These are phyloP conservation scores for Andrena bicolor DNA, from an alignment of 2,888 invertebrate species.

Conservation along the genomic window DNA sequence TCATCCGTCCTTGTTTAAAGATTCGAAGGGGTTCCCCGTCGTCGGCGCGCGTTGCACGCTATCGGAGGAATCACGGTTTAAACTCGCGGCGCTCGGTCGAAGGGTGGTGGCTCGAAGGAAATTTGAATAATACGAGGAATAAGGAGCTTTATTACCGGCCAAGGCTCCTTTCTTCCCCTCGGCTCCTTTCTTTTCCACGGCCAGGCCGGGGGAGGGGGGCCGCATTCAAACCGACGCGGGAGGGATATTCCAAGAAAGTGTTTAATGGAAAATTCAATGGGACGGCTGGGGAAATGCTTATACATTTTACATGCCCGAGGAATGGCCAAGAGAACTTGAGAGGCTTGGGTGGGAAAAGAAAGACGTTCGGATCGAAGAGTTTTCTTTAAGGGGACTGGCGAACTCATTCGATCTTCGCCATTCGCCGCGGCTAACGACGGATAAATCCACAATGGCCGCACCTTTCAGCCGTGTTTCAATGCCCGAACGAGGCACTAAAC, in stretches of 20 bases:
- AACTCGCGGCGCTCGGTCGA: neutral
- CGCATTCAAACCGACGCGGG: conserved; percentile 26
- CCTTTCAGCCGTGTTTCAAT: neutral
- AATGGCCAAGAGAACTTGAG: conserved; percentile 2
- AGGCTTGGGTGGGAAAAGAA: neutral
- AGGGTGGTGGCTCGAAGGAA: neutral
- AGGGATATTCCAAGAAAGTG: conserved; percentile 28
- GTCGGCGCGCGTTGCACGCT: neutral
- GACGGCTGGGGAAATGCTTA: conserved; percentile 33
- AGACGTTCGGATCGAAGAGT: conserved; percentile 30
- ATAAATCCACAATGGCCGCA: conserved; percentile 22
- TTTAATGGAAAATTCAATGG: conserved; percentile 57
- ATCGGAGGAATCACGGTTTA: conserved; percentile 25
- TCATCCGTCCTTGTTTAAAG: conserved; percentile 11
- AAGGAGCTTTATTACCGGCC: conserved; percentile 52
- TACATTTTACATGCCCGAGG: conserved; percentile 46
- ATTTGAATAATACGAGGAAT: conserved; percentile 49
- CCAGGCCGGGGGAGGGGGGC: neutral
- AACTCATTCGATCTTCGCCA: neutral
- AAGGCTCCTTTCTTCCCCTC: neutral
- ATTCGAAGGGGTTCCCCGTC: conserved; percentile 12
- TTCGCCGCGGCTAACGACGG: neutral
- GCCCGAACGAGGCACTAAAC: conserved; percentile 1
- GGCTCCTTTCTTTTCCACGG: too few relatives aligned
- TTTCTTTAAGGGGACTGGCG: neutral